Evolutionary conservation across 2,113 vertebrate species (phyloP).

Genomic region (Benthochromis sp.): DNA sequence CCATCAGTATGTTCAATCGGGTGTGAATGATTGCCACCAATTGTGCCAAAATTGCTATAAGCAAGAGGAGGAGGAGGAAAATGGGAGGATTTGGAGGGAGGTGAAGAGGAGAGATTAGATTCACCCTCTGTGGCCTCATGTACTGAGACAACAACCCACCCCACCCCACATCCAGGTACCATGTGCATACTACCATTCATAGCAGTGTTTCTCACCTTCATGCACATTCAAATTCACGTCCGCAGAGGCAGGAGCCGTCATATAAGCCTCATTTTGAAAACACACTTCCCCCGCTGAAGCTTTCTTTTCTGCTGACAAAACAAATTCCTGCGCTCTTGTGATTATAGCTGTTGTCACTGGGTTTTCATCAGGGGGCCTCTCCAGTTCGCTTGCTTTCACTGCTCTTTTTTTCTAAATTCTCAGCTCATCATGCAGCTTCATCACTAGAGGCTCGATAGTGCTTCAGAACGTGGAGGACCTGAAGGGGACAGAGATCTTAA

Average conservation of each 20-base stretch:
- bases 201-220: neutral
- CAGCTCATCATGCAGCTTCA: neutral
- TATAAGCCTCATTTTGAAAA: neutral
- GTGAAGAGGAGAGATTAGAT: neutral
- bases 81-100: neutral
- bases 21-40: neutral
- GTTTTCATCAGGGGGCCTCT: conserved; percentile 11
- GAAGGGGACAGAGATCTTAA: neutral
- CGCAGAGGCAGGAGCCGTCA: neutral
- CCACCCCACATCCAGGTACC: neutral
- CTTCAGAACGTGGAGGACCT: neutral
- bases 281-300: neutral
- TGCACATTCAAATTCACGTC: neutral
- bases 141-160: neutral
- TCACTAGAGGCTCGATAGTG: neutral
- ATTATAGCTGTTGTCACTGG: conserved; percentile 47
- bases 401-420: neutral
- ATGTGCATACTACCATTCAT: neutral
- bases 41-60: neutral
- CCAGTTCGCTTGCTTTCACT: neutral
- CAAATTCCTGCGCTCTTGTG: conserved; percentile 30
- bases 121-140: neutral
- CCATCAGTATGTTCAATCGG: conserved; percentile 4
- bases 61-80: neutral
- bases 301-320: conserved; percentile 42